Conservation (phyloP, 2,888 invertebrate genomes). For the Teinopalpus imperialis region DNA sequence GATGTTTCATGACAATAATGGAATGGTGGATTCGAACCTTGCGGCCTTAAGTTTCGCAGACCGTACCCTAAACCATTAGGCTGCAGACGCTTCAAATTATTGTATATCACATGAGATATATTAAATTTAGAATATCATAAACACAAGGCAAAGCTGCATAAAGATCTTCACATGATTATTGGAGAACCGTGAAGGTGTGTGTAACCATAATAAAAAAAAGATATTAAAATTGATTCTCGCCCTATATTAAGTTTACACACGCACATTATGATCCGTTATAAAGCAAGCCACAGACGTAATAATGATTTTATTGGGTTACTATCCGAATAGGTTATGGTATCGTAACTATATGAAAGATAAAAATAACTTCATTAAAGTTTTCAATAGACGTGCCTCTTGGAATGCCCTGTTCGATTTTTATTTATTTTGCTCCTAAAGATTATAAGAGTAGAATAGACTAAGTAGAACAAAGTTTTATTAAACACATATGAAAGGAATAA, state of each 20-base stretch:
- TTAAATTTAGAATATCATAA: no score
- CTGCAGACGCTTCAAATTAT: no score
- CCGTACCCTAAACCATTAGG: no score
- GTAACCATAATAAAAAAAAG: slow-evolving; percentile 20
- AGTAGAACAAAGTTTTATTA: no score
- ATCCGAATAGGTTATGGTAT: slow-evolving; percentile 32
- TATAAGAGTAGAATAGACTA: no score
- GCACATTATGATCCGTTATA: slow-evolving; percentile 16
- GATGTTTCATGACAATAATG: no score
- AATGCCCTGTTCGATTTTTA: no score
- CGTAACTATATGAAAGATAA: slow-evolving; percentile 32
- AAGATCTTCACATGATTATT: not conserved
- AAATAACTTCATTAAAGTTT: slow-evolving; percentile 24
- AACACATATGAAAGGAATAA: no score
- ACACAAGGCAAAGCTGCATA: not conserved
- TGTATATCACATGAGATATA: no score
- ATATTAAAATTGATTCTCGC: slow-evolving; percentile 12
- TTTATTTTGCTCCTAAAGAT: no score
- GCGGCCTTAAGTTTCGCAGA: no score
- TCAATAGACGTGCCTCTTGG: not conserved
- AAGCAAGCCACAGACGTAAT: slow-evolving; percentile 18
- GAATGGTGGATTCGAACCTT: no score
- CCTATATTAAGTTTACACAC: slow-evolving; percentile 18
- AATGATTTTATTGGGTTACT: slow-evolving; percentile 32
- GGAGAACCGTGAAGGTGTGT: slow-evolving; percentile 15